Percentiles rank a stretch among this genome's conserved stretches.
Conservation (phyloP, 1,140 invertebrate species). For the Drosophila cardini region DNA sequence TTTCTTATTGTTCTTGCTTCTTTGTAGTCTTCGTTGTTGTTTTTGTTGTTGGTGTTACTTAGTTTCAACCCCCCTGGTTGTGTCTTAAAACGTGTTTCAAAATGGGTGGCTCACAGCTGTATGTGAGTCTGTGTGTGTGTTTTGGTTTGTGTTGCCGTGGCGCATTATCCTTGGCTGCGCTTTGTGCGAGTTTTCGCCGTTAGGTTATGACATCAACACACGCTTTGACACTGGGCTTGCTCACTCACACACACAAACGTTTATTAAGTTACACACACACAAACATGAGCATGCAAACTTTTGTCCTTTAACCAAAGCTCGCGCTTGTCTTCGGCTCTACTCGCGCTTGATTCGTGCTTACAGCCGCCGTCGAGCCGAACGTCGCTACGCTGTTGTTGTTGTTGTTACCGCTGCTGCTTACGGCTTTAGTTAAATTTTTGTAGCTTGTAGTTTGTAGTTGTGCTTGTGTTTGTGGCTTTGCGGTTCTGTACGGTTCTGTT, state of each 20-base stretch:
- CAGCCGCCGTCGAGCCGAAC: slow-evolving; percentile 26
- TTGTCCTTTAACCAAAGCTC: slow-evolving; percentile 68
- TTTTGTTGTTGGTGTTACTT: slow-evolving; percentile 30
- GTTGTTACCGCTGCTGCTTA: slow-evolving; percentile 12
- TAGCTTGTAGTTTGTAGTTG: slow-evolving; percentile 16
- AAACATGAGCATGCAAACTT: slow-evolving; percentile 32
- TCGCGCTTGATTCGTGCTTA: slow-evolving; percentile 62
- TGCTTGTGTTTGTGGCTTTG: slow-evolving; percentile 19
- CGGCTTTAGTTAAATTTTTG: not conserved
- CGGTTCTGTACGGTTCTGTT: slow-evolving; percentile 9
- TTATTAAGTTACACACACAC: not conserved
- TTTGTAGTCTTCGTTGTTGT: slow-evolving; percentile 7
- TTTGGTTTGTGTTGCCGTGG: slow-evolving; percentile 21
- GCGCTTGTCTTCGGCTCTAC: slow-evolving; percentile 33
- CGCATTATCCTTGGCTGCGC: slow-evolving; percentile 45
- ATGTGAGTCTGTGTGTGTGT: slow-evolving; percentile 7
- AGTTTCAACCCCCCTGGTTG: slow-evolving; percentile 51
- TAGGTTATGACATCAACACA: slow-evolving; percentile 78
- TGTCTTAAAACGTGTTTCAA: slow-evolving; percentile 73
- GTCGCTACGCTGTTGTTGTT: not conserved
- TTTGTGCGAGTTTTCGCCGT: slow-evolving; percentile 43
- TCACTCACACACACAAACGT: slow-evolving; percentile 16
- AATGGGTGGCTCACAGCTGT: slow-evolving; percentile 58
- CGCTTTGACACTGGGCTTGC: slow-evolving; percentile 47
- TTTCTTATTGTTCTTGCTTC: slow-evolving; percentile 36